Percentiles rank a stretch among this genome's conserved stretches.
Conservation (phyloP, 2,888 invertebrate genomes). For the Drosophila neoperkinsi region DNA sequence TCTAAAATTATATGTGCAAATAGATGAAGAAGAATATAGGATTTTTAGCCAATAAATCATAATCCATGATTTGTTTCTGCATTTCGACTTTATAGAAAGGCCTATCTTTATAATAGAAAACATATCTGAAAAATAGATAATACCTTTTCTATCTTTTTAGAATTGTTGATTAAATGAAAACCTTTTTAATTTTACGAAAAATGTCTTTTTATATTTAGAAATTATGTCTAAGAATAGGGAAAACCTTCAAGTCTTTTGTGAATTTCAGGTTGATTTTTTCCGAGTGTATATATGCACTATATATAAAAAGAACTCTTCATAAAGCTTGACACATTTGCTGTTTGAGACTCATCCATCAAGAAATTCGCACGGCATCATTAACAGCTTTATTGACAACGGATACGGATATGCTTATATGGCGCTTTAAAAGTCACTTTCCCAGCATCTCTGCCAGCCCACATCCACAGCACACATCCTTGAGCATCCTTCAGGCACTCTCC, state of each 20-base stretch:
- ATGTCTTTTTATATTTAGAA: fast-evolving
- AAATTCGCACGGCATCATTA: slow-evolving; percentile 69
- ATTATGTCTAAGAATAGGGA: fast-evolving
- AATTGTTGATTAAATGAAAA: background rate
- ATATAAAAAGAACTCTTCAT: background rate
- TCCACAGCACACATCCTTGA: slow-evolving; percentile 44
- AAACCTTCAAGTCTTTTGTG: background rate
- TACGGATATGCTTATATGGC: slow-evolving; percentile 69
- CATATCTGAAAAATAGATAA: fast-evolving
- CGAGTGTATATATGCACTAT: background rate
- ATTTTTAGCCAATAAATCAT: background rate
- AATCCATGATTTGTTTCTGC: background rate
- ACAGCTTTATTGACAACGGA: slow-evolving; percentile 76
- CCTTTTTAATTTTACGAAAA: background rate
- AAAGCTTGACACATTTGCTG: slow-evolving; percentile 24
- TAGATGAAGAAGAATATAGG: too few relatives aligned
- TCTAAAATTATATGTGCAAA: too few relatives aligned
- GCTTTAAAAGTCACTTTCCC: slow-evolving; percentile 78
- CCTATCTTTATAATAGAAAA: background rate
- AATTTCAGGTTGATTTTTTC: background rate
- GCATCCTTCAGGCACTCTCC: slow-evolving; percentile 47
- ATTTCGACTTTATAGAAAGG: background rate
- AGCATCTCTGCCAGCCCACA: slow-evolving; percentile 71
- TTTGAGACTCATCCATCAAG: slow-evolving; percentile 61
- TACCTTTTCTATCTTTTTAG: background rate